Percentiles rank a stretch among this genome's conserved stretches.
These are phyloP conservation scores for Arrhamphus sclerolepis DNA, from an alignment of 2,797 vertebrate genomes.

Conservation along the genomic window DNA sequence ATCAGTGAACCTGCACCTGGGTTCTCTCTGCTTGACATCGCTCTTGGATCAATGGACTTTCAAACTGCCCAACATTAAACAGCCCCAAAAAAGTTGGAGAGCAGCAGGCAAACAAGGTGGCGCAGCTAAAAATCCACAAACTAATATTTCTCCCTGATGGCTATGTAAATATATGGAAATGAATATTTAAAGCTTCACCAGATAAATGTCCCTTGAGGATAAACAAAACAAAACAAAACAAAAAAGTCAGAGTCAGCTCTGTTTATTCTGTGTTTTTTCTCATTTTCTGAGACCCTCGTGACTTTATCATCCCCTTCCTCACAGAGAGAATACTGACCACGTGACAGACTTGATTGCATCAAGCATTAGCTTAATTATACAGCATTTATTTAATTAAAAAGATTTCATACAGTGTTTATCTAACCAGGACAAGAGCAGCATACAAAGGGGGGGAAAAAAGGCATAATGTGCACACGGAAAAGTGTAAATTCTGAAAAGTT, in stretches of 20 bases:
- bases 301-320: neutral
- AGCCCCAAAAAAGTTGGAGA: neutral
- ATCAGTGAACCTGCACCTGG: too few relatives aligned
- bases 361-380: neutral
- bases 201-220: neutral
- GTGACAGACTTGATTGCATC: neutral
- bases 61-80: neutral
- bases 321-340: neutral
- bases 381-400: slow-evolving; percentile 5
- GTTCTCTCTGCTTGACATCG: too few relatives aligned
- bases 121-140: neutral
- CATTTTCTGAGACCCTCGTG: neutral
- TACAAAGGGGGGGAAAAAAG: slow-evolving; percentile 2
- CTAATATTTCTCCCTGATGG: neutral
- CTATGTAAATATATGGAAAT: neutral
- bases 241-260: neutral
- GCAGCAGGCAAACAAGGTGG: slow-evolving; percentile 1
- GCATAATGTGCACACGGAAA: slow-evolving; percentile 6
- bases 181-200: too few relatives aligned
- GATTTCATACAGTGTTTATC: slow-evolving; percentile 11
- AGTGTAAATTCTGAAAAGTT: slow-evolving; percentile 12
- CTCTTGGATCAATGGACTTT: neutral
- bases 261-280: neutral
- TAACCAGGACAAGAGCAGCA: slow-evolving; percentile 10
- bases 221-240: too few relatives aligned